Conservation (phyloP, 2,888 invertebrate species). For the Carterocephalus palaemon region DNA sequence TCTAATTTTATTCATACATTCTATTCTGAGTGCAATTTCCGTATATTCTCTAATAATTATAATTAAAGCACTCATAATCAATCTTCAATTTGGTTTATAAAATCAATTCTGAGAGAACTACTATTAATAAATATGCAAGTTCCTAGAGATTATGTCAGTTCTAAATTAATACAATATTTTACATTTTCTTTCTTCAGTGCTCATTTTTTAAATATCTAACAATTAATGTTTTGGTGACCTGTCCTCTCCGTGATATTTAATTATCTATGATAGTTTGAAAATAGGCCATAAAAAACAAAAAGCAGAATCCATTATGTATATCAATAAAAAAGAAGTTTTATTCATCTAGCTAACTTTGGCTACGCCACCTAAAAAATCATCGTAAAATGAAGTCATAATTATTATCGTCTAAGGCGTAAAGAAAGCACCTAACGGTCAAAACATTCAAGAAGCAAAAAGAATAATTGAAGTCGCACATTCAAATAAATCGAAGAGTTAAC, state of each 20-base stretch:
- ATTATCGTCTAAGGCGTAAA: constrained; percentile 63
- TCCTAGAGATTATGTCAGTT: constrained; percentile 67
- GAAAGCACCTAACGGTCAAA: constrained; percentile 68
- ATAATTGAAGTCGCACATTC: constrained; percentile 44
- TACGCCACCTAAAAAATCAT: constrained; percentile 69
- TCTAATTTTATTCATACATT: constrained; percentile 65
- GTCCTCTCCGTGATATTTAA: constrained; percentile 11
- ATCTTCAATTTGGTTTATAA: constrained; percentile 67
- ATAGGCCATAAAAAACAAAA: constrained; percentile 28
- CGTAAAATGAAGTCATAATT: constrained; percentile 48
- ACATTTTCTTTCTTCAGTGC: constrained; percentile 40
- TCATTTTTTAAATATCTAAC: constrained; percentile 9
- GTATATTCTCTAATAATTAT: constrained; percentile 63
- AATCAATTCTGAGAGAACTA: constrained; percentile 59
- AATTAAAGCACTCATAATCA: constrained; percentile 72
- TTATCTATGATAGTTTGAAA: constrained; percentile 25
- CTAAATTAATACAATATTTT: constrained; percentile 62
- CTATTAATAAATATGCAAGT: constrained; percentile 66
- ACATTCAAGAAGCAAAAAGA: constrained; percentile 48
- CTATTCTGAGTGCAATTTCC: constrained; percentile 68
- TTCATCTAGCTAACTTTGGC: constrained; percentile 75
- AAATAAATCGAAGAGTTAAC: constrained; percentile 59
- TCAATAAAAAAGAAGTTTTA: constrained; percentile 47
- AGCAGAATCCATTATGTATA: constrained; percentile 32
- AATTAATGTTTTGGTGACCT: constrained; percentile 17